Evolutionary conservation across 2,113 vertebrate genomes (phyloP).

Genomic region (Petrocephalus zakoni): DNA sequence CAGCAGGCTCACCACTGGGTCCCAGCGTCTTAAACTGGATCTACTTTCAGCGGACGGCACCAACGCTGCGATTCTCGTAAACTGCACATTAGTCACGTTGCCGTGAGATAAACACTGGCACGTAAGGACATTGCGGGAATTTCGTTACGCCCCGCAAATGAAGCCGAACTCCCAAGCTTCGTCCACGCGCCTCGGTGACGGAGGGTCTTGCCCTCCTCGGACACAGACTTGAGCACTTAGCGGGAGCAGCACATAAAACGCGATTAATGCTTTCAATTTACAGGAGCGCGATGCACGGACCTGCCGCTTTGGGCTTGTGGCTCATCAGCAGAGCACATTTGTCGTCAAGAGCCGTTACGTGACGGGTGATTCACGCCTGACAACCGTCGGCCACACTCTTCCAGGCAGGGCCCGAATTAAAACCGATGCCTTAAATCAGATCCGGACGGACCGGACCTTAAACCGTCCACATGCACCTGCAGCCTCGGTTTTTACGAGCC

Average conservation of each 20-base stretch:
- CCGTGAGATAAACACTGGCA: background rate
- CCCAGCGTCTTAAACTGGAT: background rate
- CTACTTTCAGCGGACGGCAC: background rate
- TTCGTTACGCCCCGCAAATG: background rate
- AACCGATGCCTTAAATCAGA: conserved; percentile 2
- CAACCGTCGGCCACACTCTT: background rate
- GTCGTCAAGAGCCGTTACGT: background rate
- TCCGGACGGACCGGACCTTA: background rate
- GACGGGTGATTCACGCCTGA: background rate
- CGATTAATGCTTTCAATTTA: conserved; percentile 25
- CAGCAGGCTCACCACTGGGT: background rate
- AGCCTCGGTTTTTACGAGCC: background rate
- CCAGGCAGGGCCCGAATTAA: background rate
- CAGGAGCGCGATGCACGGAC: background rate
- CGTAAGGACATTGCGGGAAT: background rate
- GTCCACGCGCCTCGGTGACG: background rate
- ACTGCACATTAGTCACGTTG: background rate
- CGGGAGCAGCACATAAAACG: background rate
- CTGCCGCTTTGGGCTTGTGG: background rate
- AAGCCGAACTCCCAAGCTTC: background rate
- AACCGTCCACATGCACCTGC: background rate
- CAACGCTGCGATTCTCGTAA: background rate
- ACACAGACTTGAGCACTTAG: background rate
- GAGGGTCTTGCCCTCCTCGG: background rate
- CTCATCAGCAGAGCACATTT: conserved; percentile 14